Conservation (phyloP, 2,797 vertebrate genomes). For the Morelia viridis region DNA sequence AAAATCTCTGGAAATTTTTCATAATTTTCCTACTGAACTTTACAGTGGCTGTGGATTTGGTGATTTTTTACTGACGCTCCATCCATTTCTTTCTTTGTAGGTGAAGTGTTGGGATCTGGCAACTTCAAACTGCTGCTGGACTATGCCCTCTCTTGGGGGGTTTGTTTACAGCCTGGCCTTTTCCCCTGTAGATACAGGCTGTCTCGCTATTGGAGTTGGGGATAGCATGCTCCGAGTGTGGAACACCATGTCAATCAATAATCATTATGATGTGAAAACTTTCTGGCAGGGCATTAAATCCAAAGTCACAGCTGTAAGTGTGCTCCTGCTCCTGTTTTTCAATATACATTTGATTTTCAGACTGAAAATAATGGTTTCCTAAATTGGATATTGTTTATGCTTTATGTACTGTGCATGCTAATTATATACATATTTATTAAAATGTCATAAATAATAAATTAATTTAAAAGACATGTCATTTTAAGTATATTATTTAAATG, state of each 20-base stretch:
- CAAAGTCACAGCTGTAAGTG: constrained; percentile 92
- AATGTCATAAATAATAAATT: not conserved
- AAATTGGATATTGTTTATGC: too few species aligned
- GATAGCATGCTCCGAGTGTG: constrained; percentile 95
- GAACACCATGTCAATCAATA: constrained; percentile 88
- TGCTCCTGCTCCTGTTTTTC: not conserved
- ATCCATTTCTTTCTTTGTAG: constrained; percentile 66
- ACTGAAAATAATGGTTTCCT: not conserved
- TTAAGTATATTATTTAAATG: not conserved
- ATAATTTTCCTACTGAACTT: not conserved
- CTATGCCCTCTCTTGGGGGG: constrained; percentile 89
- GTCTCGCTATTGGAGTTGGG: constrained; percentile 89
- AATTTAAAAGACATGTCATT: not conserved
- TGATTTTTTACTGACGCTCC: not conserved
- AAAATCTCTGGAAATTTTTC: not conserved
- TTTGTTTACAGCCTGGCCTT: constrained; percentile 89
- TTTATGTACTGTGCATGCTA: not conserved
- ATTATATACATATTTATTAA: not conserved
- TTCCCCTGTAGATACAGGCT: constrained; percentile 86
- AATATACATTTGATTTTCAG: not conserved
- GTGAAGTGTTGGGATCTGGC: constrained; percentile 93
- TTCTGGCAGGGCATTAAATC: constrained; percentile 97
- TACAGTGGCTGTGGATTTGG: not conserved
- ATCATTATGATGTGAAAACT: constrained; percentile 84
- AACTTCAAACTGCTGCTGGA: constrained; percentile 89